Percentiles rank a stretch among this genome's conserved stretches.
phyloP scores from a whole-genome alignment of 2,113 vertebrate species.

The Chaetura pelagica region DNA sequence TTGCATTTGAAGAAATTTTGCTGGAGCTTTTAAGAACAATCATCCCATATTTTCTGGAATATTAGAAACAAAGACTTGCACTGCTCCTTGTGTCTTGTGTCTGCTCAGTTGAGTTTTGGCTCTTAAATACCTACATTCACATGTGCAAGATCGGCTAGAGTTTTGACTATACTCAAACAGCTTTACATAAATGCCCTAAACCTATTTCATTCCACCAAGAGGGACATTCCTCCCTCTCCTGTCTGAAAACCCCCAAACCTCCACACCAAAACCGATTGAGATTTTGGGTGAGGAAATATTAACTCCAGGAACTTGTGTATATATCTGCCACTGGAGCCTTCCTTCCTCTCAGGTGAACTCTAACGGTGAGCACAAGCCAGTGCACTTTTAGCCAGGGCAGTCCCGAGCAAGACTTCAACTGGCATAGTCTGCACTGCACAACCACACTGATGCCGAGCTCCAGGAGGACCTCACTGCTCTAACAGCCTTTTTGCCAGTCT shows the following conservation, averaged over 20 bases:
- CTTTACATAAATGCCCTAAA: background rate
- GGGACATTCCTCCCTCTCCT: fast-evolving
- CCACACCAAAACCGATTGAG: background rate
- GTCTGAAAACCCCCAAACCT: fast-evolving
- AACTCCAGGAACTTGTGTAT: background rate
- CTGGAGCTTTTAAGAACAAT: background rate
- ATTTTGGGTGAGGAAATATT: background rate
- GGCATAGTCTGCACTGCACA: fast-evolving
- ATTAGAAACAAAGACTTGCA: background rate
- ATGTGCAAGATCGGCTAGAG: background rate
- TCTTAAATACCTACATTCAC: background rate
- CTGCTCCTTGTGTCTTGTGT: background rate
- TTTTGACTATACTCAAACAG: background rate
- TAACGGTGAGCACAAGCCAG: background rate
- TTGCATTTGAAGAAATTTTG: background rate
- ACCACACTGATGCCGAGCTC: background rate
- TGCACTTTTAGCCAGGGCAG: background rate
- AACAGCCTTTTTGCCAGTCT: background rate
- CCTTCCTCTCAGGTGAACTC: background rate
- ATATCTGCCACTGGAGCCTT: background rate
- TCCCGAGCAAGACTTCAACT: background rate
- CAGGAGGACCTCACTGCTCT: background rate
- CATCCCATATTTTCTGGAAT: background rate
- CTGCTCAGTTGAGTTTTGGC: background rate
- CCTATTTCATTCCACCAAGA: background rate